Base-by-base conservation (phyloP, 2,113 vertebrate species). In the Miniopterus natalensis region DNA sequence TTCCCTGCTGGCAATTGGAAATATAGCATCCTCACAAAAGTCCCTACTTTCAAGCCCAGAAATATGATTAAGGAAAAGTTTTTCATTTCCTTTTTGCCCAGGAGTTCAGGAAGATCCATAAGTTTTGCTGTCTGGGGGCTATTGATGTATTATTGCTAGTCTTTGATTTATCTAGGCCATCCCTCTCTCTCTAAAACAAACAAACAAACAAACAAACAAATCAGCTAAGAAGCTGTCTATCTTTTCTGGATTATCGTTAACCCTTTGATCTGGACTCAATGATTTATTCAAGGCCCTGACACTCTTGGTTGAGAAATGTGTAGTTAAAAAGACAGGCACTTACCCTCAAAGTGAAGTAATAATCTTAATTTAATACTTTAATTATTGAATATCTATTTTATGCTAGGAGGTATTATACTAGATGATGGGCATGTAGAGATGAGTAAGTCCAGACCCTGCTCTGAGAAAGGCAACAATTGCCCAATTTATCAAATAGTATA, bases 91-190 rank as follows among this genome's bases (percentile, higher is more conserved):
- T 89, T 97, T 87, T n/a, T 53, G 75, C 66, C 75, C 23, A 42
- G 47, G 23, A 89, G 36, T 93, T 80, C 65, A 86, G 70, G 45
- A 93, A 89, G 11, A 80, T 49, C 63, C 40, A 47, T 20, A 70
- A 15, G 59, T 93, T 90, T 84, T 94, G 49, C 61, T 85, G 14
- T 55, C 63, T 91, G 73, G 13, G 40, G 31, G 15, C 53, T 84
- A 63, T 51, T 12, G 4, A 14, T 29, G 89, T 71, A 94, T 79
- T 96, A 89, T 18, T 89, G 45, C 29, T 59, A 65, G 74, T n/a
- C 57, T 88, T 85, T 93, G 83, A 94, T 95, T 95, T 92, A 95
- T 94, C 63, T 75, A 92, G 89, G 87, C 42, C 80, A 90, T 65
- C n/a, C 84, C 75, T 71, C 74, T 59, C n/a, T 87, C 75, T 71